phyloP scores from a whole-genome alignment of 2,113 vertebrate species.

The Dipodomys spectabilis region DNA sequence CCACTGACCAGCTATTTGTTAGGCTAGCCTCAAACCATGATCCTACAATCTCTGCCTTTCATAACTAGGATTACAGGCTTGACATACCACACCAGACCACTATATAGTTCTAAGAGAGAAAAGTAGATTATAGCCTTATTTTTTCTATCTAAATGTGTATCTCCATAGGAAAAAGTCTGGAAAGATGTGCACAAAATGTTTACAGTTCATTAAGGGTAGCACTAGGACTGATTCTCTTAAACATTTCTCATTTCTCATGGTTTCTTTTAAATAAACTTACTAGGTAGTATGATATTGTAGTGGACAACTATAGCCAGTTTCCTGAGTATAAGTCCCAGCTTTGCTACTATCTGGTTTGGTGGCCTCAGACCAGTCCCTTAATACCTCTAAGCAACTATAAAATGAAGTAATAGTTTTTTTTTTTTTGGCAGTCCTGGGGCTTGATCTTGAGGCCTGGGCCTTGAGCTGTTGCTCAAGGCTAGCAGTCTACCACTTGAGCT shows the following conservation, averaged over 20 bases:
- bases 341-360: neutral
- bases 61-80: no score
- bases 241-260: neutral
- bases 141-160: conserved; percentile 24
- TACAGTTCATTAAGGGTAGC: neutral
- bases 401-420: neutral
- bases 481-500: no score
- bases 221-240: neutral
- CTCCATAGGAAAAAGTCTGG: neutral
- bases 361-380: neutral
- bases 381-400: neutral
- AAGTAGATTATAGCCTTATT: neutral
- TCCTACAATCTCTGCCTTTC: no score
- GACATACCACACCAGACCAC: neutral
- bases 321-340: neutral
- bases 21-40: no score
- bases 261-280: neutral
- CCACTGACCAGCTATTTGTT: no score
- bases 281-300: neutral
- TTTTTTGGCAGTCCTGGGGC: no score
- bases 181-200: neutral
- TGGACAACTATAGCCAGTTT: neutral
- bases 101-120: conserved; percentile 44
- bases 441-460: no score
- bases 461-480: no score